Evolutionary conservation across 2,888 invertebrate species (phyloP).

Genomic region (Lycophotia porphyrea): DNA sequence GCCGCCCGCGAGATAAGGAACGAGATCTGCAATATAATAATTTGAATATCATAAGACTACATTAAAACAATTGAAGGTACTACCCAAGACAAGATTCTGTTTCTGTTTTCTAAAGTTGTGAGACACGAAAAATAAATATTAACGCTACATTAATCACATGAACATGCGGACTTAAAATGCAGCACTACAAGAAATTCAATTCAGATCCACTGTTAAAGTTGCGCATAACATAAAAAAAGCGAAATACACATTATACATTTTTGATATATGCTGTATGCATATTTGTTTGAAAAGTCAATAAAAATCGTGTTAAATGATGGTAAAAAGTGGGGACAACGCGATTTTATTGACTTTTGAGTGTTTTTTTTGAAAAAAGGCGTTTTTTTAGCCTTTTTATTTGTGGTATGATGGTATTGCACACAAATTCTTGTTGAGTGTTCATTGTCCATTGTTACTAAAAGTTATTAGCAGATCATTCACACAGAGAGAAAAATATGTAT

Average conservation of each 20-base stretch:
- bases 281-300: not conserved
- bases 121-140: not conserved
- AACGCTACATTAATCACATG: constrained; percentile 1
- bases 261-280: not conserved
- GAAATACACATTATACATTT: not conserved
- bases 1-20: constrained; percentile 91
- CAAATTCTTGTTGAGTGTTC: not conserved
- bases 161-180: not conserved
- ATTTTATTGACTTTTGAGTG: too few species aligned
- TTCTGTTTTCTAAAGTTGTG: not conserved
- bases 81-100: not conserved
- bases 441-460: not conserved
- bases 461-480: not conserved
- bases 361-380: too few species aligned
- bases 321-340: too few species aligned
- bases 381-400: not conserved
- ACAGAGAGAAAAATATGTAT: not conserved
- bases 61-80: not conserved
- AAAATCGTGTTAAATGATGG: too few species aligned
- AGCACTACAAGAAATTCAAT: not conserved
- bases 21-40: constrained; percentile 88
- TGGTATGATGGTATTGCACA: not conserved
- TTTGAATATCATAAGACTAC: not conserved
- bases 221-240: constrained; percentile 12
- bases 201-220: constrained; percentile 1